These are phyloP conservation scores for Psilopsiagon aurifrons DNA, from an alignment of 2,113 vertebrate genomes.

Conservation along the genomic window DNA sequence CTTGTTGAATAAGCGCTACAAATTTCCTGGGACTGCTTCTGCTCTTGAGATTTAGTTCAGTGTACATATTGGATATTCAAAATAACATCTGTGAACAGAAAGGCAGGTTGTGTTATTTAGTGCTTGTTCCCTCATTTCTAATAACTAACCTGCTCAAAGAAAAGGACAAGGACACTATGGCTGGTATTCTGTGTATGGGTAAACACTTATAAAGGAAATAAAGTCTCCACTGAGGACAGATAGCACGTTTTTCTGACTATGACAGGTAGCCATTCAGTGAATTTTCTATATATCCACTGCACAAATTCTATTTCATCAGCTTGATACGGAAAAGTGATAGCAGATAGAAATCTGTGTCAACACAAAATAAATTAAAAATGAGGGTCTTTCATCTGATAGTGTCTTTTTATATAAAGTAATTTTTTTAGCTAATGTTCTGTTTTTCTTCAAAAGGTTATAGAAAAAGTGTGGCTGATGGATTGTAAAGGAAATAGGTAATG, in stretches of 20 bases:
- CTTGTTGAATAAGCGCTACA: neutral
- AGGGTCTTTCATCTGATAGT: constrained; percentile 73
- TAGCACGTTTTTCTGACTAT: constrained; percentile 78
- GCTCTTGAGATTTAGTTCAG: neutral
- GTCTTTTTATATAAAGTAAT: constrained; percentile 81
- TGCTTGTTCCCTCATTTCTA: neutral
- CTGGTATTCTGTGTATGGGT: constrained; percentile 61
- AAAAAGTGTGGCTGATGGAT: constrained; percentile 62
- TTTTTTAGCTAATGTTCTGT: constrained; percentile 79
- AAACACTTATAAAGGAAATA: constrained; percentile 79
- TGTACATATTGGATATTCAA: neutral
- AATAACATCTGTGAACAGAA: neutral
- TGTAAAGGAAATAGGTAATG: constrained; percentile 51
- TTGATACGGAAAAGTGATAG: constrained; percentile 81
- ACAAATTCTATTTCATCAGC: constrained; percentile 80
- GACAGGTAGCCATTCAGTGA: constrained; percentile 78
- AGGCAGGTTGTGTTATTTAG: neutral
- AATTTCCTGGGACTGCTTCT: neutral
- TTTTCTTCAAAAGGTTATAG: constrained; percentile 74
- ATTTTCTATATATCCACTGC: constrained; percentile 71
- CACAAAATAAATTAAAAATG: constrained; percentile 86
- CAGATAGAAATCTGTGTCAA: constrained; percentile 85
- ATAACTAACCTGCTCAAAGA: neutral
- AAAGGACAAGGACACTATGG: constrained; percentile 65
- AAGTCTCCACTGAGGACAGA: constrained; percentile 82